Evolutionary conservation across 2,888 invertebrate species (phyloP).

Genomic region (Notodonta dromedarius): DNA sequence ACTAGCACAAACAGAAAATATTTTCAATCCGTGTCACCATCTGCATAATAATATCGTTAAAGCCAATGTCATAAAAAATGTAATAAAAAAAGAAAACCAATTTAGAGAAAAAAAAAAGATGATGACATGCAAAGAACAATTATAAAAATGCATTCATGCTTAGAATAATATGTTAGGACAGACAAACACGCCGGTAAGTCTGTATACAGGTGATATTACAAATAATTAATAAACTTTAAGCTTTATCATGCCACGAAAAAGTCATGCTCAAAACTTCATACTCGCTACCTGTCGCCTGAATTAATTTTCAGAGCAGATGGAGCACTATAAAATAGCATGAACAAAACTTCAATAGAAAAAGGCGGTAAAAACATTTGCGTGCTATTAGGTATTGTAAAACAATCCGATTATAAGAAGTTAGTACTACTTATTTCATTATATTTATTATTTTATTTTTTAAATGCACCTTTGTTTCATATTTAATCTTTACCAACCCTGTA

Average conservation of each 20-base stretch:
- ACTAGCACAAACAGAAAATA: background rate
- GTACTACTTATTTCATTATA: too few relatives aligned
- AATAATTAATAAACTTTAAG: background rate
- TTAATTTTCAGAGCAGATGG: too few relatives aligned
- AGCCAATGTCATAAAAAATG: slow-evolving; percentile 10
- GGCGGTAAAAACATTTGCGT: too few relatives aligned
- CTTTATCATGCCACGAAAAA: too few relatives aligned
- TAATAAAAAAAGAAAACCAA: slow-evolving; percentile 16
- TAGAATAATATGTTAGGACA: background rate
- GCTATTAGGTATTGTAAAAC: too few relatives aligned
- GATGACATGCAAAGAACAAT: background rate
- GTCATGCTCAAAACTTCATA: too few relatives aligned
- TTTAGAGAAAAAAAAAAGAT: background rate
- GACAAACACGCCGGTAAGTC: background rate
- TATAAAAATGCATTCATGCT: background rate
- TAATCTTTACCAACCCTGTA: background rate
- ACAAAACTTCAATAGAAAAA: too few relatives aligned
- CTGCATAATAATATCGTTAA: background rate
- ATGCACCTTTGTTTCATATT: too few relatives aligned
- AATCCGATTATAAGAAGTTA: too few relatives aligned
- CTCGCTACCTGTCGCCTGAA: too few relatives aligned
- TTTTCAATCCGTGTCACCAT: background rate
- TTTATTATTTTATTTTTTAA: too few relatives aligned
- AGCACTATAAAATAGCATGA: too few relatives aligned
- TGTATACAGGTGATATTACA: background rate